A percentile compares a stretch with the other conserved stretches of the same genome.
Conservation (phyloP, 2,888 invertebrate species). For the Andrena dorsata region DNA sequence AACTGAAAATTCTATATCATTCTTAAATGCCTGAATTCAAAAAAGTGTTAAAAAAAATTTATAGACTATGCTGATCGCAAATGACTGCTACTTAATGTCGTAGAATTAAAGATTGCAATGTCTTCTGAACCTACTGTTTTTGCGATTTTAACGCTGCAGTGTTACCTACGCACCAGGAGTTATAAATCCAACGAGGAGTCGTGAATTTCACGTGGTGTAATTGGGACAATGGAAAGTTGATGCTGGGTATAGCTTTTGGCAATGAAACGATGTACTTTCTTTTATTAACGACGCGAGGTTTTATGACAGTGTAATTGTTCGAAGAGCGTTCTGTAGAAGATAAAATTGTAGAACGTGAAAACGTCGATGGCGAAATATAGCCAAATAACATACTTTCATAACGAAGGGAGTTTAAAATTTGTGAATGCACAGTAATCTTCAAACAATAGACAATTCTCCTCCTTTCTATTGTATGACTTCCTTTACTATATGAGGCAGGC, state of each 20-base stretch:
- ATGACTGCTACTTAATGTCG: not conserved
- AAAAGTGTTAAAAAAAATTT: not conserved
- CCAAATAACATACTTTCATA: not conserved
- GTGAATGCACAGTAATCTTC: not conserved
- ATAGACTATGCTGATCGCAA: not conserved
- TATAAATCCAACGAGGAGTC: constrained; percentile 22
- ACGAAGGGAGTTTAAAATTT: not conserved
- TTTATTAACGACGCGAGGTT: constrained; percentile 25
- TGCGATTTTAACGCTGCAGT: not conserved
- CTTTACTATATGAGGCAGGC: not conserved
- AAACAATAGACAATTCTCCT: not conserved
- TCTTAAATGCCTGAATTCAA: not conserved
- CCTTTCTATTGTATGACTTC: not conserved
- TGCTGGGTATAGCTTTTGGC: constrained; percentile 38
- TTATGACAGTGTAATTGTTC: constrained; percentile 11
- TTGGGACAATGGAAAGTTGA: constrained; percentile 41
- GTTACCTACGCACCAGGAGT: constrained; percentile 7
- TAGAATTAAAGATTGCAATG: not conserved
- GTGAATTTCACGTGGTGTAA: constrained; percentile 30
- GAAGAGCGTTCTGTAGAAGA: not conserved
- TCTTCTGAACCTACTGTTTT: not conserved
- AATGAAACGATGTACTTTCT: constrained; percentile 41
- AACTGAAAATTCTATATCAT: not conserved
- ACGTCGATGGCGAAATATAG: not conserved
- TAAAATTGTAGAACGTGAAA: not conserved